Evolutionary conservation across 2,113 vertebrate species (phyloP), one percentile per base, ranked within the genome.

Genomic region (Urocynchramus pylzowi): DNA sequence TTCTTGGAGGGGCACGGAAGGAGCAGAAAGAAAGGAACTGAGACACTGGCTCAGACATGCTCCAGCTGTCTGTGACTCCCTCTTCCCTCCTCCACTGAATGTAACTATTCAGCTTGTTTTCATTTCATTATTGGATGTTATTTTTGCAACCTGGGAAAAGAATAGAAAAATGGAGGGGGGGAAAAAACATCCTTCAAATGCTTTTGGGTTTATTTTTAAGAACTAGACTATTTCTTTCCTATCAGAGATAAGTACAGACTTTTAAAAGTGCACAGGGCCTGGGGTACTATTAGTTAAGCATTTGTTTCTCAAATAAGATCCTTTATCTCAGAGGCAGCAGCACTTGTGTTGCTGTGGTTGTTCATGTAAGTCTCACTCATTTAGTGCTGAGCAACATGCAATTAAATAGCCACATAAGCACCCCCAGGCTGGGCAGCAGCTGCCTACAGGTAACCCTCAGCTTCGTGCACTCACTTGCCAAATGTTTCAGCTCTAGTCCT

Each of bases 121-220:
- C 90, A 97, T 98, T 98, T 98, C 96, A 98, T 98, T 97, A 97
- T 87, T 94, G 75, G 47, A 92, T 96, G 91, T 95, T 97, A 75
- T 94, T 96, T 97, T 94, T 96, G 91, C 87, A 93, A 94, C 87
- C 81, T 95, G 89, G 90, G 64, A 84, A 74, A 50, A 97, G 92
- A 84, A 95, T 67, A 88, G 87, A 59, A 82, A 74, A 56, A 13
- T 16, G 18, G 20, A 45, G 1, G 6, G 30, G 7, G 3, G 1
- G 5, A 63, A 80, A 79, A 87, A 88, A 56, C 67, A 92, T 77
- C 76, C 69, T 96, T 92, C 68, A 87, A 89, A 94, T 61, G 45
- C 69, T 88, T 89, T 76, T 1, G 18, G 31, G 22, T 42, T 94
- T 96, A 67, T 96, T 88, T 92, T 93, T 91, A 63, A 93, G 65